Percentiles rank a stretch among this genome's conserved stretches.
These are phyloP conservation scores for Pheosia gnoma DNA, from an alignment of 2,888 invertebrate species.

Conservation along the genomic window DNA sequence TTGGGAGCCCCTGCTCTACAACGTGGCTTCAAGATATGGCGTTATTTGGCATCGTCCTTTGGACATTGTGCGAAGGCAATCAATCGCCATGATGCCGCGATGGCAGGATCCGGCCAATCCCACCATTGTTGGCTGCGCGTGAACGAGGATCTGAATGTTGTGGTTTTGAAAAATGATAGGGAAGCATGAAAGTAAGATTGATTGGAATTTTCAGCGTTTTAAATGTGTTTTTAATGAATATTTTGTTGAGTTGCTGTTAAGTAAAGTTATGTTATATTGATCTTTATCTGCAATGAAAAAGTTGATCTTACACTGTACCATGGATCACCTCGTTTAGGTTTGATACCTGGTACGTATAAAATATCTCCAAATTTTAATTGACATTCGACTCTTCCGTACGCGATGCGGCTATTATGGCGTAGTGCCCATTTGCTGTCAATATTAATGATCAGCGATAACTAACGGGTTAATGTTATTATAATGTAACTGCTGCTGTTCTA, in stretches of 20 bases:
- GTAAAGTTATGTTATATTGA: too few species aligned
- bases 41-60: constrained; percentile 26
- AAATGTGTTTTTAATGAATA: too few species aligned
- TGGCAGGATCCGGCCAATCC: constrained; percentile 56
- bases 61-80: constrained; percentile 12
- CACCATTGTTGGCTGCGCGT: constrained; percentile 53
- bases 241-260: too few species aligned
- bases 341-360: too few species aligned
- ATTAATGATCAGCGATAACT: background rate
- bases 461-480: background rate
- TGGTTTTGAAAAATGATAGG: constrained; percentile 5
- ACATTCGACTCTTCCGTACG: background rate
- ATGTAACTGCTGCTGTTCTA: background rate
- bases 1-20: background rate
- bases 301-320: too few species aligned
- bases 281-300: too few species aligned
- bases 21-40: background rate
- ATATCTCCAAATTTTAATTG: background rate
- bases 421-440: background rate
- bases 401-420: background rate
- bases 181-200: background rate
- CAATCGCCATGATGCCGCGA: constrained; percentile 49
- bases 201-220: background rate
- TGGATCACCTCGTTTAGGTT: too few species aligned
- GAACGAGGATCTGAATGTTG: constrained; percentile 19